phyloP scores from a whole-genome alignment of 2,888 invertebrate genomes.

The Pristionchus entomophagus region DNA sequence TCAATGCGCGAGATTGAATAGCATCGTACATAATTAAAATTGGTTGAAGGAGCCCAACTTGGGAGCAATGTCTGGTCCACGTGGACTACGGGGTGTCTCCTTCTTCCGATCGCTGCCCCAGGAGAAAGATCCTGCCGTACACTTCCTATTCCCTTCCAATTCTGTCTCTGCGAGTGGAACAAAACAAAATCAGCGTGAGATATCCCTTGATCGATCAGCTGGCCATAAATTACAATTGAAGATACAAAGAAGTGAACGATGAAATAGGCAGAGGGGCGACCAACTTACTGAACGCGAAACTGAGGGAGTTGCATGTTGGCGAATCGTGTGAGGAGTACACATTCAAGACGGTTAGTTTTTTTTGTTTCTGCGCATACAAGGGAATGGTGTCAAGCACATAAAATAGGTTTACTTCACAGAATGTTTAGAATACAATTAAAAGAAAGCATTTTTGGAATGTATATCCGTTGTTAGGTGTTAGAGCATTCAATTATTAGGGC shows the following conservation, averaged over 20 bases:
- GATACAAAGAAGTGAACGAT: background rate
- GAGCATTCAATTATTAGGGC: too few species aligned
- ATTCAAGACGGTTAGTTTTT: background rate
- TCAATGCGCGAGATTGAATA: background rate
- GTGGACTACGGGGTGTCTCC: background rate
- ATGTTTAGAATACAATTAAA: too few species aligned
- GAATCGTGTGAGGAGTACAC: background rate
- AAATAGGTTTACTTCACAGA: too few species aligned
- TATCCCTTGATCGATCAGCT: too few species aligned
- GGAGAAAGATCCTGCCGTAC: constrained; percentile 31
- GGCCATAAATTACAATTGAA: background rate
- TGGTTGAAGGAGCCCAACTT: background rate
- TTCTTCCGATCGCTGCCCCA: background rate
- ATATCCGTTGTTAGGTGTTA: too few species aligned
- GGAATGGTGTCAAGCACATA: too few species aligned
- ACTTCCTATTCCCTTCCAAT: constrained; percentile 25
- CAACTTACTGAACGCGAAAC: background rate
- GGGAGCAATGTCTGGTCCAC: background rate
- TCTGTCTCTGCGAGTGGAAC: constrained; percentile 41
- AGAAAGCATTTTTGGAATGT: too few species aligned
- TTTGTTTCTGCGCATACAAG: too few species aligned
- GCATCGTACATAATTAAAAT: background rate
- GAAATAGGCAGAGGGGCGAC: background rate
- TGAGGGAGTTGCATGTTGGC: background rate
- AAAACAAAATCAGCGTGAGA: background rate